Conservation (phyloP, 2,113 vertebrate genomes). For the Thalassarche chlororhynchos region DNA sequence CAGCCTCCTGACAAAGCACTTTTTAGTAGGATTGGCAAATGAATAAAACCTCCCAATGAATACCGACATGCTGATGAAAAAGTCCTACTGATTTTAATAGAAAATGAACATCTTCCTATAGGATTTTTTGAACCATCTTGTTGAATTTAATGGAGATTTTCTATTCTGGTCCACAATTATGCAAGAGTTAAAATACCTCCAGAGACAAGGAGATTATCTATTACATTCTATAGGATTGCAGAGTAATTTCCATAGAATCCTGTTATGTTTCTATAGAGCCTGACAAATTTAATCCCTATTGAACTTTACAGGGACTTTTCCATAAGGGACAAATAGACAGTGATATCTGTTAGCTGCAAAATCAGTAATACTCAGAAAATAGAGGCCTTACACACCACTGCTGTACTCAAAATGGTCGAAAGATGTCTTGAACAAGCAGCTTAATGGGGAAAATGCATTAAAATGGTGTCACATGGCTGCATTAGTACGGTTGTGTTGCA, state of each 20-base stretch:
- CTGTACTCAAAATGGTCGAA: slow-evolving; percentile 38
- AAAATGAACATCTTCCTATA: slow-evolving; percentile 60
- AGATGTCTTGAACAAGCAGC: slow-evolving; percentile 61
- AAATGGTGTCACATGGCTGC: slow-evolving; percentile 65
- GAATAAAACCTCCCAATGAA: slow-evolving; percentile 55
- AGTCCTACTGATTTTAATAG: slow-evolving; percentile 38
- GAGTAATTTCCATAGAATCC: slow-evolving; percentile 64
- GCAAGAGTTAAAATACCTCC: slow-evolving; percentile 63
- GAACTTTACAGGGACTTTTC: slow-evolving; percentile 61
- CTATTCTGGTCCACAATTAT: slow-evolving; percentile 63
- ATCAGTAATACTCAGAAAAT: slow-evolving; percentile 59
- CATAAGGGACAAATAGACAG: slow-evolving; percentile 56
- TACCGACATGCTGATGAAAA: slow-evolving; percentile 9
- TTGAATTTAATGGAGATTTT: slow-evolving; percentile 65
- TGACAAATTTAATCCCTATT: slow-evolving; percentile 67
- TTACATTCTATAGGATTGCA: slow-evolving; percentile 59
- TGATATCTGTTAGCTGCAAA: slow-evolving; percentile 64
- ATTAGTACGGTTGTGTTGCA: slow-evolving; percentile 55
- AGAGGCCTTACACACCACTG: slow-evolving; percentile 51
- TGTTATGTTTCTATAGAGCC: slow-evolving; percentile 62
- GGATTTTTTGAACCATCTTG: slow-evolving; percentile 35
- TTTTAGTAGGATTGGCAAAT: slow-evolving; percentile 54
- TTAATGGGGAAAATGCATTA: slow-evolving; percentile 68
- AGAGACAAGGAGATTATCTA: slow-evolving; percentile 60
- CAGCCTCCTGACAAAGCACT: slow-evolving; percentile 64